Conservation (phyloP, 2,888 invertebrate species). For the Scaptomyza cyrtandrae region DNA sequence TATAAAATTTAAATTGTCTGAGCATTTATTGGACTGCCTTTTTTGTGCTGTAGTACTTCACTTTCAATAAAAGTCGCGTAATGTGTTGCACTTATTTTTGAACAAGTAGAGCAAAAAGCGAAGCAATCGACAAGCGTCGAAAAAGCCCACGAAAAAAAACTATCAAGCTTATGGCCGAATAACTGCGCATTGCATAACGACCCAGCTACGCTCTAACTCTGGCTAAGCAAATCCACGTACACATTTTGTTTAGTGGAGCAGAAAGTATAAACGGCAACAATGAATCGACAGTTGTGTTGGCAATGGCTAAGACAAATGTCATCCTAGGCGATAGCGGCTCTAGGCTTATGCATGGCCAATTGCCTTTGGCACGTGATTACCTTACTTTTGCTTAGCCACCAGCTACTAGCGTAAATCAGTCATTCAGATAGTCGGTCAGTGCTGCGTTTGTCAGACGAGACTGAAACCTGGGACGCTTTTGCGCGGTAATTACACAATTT, state of each 20-base stretch:
- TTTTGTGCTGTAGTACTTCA: constrained; percentile 31
- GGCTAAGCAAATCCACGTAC: constrained; percentile 39
- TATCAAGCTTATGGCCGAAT: constrained; percentile 71
- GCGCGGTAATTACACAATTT: constrained; percentile 62
- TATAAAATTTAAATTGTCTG: constrained; percentile 20
- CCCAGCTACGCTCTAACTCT: constrained; percentile 44
- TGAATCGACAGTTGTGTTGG: constrained; percentile 43
- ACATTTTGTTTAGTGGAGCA: constrained; percentile 68
- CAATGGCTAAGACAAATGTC: constrained; percentile 66
- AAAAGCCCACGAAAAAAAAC: constrained; percentile 41
- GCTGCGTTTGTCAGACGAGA: constrained; percentile 27
- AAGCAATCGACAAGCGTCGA: constrained; percentile 52
- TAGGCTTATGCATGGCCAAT: constrained; percentile 57
- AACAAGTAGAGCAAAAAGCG: constrained; percentile 55
- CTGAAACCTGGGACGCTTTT: constrained; percentile 36
- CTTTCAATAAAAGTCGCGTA: constrained; percentile 52
- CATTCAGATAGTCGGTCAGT: constrained; percentile 42
- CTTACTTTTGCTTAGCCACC: constrained; percentile 48
- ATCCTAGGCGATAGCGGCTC: constrained; percentile 45
- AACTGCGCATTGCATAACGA: constrained; percentile 67
- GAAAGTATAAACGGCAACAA: constrained; percentile 56
- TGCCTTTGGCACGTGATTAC: constrained; percentile 77
- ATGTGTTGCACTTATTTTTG: constrained; percentile 44
- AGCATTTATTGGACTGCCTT: constrained; percentile 38
- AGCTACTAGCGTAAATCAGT: constrained; percentile 47